A percentile compares a stretch with the other conserved stretches of the same genome.
Conservation (phyloP, 2,888 invertebrate genomes). For the Galeopsomyia nigrocyanea region DNA sequence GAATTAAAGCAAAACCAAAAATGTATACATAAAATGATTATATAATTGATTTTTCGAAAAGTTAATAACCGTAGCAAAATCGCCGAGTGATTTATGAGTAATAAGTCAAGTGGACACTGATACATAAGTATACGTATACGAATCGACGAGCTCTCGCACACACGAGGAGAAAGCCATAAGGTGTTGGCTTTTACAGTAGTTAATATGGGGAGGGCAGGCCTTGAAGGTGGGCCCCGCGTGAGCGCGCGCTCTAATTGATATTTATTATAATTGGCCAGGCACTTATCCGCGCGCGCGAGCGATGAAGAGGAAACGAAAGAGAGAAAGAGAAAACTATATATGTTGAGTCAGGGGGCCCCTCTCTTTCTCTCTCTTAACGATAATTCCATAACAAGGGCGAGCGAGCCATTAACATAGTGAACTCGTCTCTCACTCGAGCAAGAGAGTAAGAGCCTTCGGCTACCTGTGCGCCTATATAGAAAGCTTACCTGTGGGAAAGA, state of each 20-base stretch:
- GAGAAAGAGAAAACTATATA: slow-evolving; percentile 33
- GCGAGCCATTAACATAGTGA: slow-evolving; percentile 59
- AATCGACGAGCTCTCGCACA: too few relatives aligned
- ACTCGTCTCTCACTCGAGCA: slow-evolving; percentile 42
- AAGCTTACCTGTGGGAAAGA: slow-evolving; percentile 6
- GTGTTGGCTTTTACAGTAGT: too few relatives aligned
- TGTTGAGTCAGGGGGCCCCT: slow-evolving; percentile 31
- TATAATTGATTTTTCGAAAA: too few relatives aligned
- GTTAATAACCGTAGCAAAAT: too few relatives aligned
- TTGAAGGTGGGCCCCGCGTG: slow-evolving; percentile 36
- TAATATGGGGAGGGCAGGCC: slow-evolving; percentile 13
- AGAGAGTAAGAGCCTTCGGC: not conserved
- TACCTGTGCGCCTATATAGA: not conserved
- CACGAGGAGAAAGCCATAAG: too few relatives aligned
- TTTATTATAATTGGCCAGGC: slow-evolving; percentile 68
- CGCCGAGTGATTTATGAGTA: too few relatives aligned
- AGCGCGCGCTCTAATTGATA: slow-evolving; percentile 65
- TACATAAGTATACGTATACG: too few relatives aligned
- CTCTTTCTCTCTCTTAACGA: slow-evolving; percentile 39
- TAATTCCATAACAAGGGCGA: slow-evolving; percentile 61
- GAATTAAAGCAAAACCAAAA: too few relatives aligned
- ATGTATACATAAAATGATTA: too few relatives aligned
- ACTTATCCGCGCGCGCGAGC: slow-evolving; percentile 56
- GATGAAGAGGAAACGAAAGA: slow-evolving; percentile 47
- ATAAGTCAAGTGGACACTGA: too few relatives aligned